Evolutionary conservation across 2,888 invertebrate species (phyloP), one percentile per base, ranked within the genome.

Genomic region (Physocephala rufipes): DNA sequence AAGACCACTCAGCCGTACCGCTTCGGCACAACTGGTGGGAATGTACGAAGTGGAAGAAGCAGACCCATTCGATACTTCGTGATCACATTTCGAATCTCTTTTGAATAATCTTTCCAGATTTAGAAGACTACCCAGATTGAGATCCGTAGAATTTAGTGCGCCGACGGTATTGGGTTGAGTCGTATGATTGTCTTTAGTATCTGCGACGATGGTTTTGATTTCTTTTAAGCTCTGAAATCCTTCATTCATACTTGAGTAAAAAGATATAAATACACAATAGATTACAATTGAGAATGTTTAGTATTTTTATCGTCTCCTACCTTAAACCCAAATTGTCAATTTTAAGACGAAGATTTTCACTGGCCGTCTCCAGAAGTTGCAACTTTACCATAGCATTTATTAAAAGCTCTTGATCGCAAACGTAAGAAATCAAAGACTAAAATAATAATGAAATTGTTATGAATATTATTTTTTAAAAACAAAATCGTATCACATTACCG

Each of bases 11-110:
- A 26, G 16, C 1, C 36, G 51, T 12, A 62, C 19, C 3, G 62
- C 62, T 24, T 62, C 62, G 13, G 43, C 62, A 45, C 62, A 62
- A 13, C 7, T 24, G 16, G 19, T 45, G 7, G 62, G 62, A 7
- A 62, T n/a, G 21, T 19, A 1, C 15, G 26, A 12, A 24, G 9
- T 9, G 9, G 45, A 15, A 15, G 45, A 12, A 12, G 15, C 45
- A 15, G 45, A 45, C 15, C 15, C 15, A 45, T 15, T 15, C 45
- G 45, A 45, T 15, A 9, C 15, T 15, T 15, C 45, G 9, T 45
- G 9, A 12, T 45, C 15, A 45, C 15, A 12, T 45, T 45, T 15
- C 15, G 12, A 9, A 45, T 12, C 15, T 9, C 15, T 45, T 45
- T 15, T 45, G 45, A 12, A 45, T 15, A 45, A 15, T 45, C 15